Base-by-base conservation (phyloP, 2,888 invertebrate genomes). In the Pammene aurita region DNA sequence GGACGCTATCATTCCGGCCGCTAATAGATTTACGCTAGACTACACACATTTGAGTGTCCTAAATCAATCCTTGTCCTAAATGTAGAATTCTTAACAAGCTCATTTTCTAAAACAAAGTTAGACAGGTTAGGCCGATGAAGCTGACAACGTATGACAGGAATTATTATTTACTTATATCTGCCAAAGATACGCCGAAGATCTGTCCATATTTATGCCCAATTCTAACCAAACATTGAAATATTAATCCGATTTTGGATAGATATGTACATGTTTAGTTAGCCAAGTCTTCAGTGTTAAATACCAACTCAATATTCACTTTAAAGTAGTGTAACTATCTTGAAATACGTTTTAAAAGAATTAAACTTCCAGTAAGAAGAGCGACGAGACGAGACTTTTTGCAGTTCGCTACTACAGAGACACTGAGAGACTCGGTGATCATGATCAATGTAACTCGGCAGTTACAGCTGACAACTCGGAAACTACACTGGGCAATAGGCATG, bases 321-420 rank as follows among this genome's bases (percentile, higher is more conserved):
- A 42, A 57, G 7, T 18, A 18, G 18, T 57, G 13, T 11, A 60
- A 44, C 44, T 46, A 60, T 16, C 9, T 48, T 34, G 11, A 60
- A n/a, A 58, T 44, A 60, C 46, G 46, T 60, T 57, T 34, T 60
- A 60, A 46, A 60, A n/a, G 14, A 35, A 58, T 44, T 35, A 46
- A 57, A 57, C 56, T 57, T 57, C 11, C 14, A 26, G 11, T 18
- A 38, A 50, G n/a, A 35, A 14, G 26, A 26, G 26, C 26, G 26
- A 26, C 26, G 26, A 26, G 26, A 64, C 46, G 55, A 11, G 48
- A 44, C 48, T 65, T 65, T 65, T 65, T 65, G 18, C 56, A 65
- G 38, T 26, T 41, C 26, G 26, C 26, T 26, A 4, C 46, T 52
- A 11, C 13, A 52, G 52, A 52, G 52, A 13, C 14, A 52, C 52